Conservation (phyloP, 2,797 vertebrate species). For the Tarsius wallacei region DNA sequence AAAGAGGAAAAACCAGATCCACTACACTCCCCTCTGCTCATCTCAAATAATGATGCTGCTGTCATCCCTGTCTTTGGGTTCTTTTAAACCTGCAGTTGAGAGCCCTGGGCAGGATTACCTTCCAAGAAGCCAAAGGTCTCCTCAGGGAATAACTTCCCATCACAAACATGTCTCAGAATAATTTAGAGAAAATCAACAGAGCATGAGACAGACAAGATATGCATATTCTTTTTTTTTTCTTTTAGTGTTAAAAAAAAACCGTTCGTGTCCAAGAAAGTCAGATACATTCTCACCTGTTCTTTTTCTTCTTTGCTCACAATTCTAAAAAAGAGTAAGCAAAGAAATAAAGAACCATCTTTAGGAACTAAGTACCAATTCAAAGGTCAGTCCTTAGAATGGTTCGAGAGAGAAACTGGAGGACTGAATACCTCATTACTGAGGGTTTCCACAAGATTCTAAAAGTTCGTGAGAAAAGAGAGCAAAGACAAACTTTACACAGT, state of each 20-base stretch:
- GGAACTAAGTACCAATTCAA: neutral
- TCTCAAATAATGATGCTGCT: accelerated
- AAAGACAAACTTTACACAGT: neutral
- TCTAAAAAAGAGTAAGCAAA: neutral
- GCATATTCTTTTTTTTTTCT: neutral
- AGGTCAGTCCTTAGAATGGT: neutral
- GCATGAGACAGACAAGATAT: neutral
- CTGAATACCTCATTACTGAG: neutral
- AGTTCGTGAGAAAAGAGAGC: neutral
- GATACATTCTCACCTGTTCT: neutral
- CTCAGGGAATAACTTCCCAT: neutral
- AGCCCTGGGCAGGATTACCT: neutral
- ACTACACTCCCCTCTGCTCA: neutral
- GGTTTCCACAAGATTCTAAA: neutral
- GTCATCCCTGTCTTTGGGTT: neutral
- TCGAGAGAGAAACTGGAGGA: neutral
- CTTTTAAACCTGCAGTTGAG: neutral
- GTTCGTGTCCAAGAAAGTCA: neutral
- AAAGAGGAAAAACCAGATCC: neutral
- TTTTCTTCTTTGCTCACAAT: neutral
- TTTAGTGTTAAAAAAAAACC: neutral
- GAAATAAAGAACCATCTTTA: neutral
- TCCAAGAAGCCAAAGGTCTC: neutral
- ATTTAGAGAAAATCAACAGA: neutral
- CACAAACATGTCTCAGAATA: neutral